A percentile compares a stretch with the other conserved stretches of the same genome.
Evolutionary conservation across 1,140 invertebrate genomes (phyloP).

Genomic region (Cephus cinctus): DNA sequence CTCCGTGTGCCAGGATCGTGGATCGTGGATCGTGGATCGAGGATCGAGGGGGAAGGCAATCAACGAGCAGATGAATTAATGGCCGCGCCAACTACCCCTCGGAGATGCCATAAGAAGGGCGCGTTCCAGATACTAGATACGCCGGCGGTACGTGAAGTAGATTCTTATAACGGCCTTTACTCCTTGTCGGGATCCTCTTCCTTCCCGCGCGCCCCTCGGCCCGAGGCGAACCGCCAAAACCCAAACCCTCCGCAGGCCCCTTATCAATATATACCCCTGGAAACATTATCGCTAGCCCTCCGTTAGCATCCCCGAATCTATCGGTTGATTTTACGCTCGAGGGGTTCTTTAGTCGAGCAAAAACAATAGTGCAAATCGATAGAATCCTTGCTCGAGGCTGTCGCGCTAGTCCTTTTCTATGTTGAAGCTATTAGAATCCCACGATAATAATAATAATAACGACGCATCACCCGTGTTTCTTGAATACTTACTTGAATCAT

Average conservation of each 20-base stretch:
- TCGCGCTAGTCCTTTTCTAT: too few species aligned
- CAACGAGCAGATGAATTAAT: slow-evolving; percentile 50
- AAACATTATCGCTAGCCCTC: slow-evolving; percentile 15
- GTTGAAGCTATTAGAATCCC: too few species aligned
- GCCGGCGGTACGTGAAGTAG: slow-evolving; percentile 26
- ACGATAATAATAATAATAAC: too few species aligned
- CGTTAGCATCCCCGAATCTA: slow-evolving; percentile 25
- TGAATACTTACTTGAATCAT: too few species aligned
- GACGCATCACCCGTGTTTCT: too few species aligned
- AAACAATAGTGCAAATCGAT: too few species aligned
- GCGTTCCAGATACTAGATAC: background rate
- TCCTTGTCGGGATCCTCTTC: too few species aligned
- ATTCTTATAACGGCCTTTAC: slow-evolving; percentile 32
- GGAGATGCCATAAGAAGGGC: slow-evolving; percentile 27
- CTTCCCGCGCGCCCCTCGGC: background rate
- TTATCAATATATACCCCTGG: background rate
- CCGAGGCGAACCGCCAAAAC: background rate
- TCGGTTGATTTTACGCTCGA: slow-evolving; percentile 29
- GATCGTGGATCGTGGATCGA: background rate
- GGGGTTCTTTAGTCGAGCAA: slow-evolving; percentile 10
- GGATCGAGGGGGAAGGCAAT: slow-evolving; percentile 30
- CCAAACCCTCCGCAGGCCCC: background rate
- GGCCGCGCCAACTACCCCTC: slow-evolving; percentile 44
- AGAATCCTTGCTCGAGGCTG: too few species aligned
- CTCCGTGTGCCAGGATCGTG: slow-evolving; percentile 7